phyloP scores from a whole-genome alignment of 2,888 invertebrate species.

The Eumerus sabulonum region DNA sequence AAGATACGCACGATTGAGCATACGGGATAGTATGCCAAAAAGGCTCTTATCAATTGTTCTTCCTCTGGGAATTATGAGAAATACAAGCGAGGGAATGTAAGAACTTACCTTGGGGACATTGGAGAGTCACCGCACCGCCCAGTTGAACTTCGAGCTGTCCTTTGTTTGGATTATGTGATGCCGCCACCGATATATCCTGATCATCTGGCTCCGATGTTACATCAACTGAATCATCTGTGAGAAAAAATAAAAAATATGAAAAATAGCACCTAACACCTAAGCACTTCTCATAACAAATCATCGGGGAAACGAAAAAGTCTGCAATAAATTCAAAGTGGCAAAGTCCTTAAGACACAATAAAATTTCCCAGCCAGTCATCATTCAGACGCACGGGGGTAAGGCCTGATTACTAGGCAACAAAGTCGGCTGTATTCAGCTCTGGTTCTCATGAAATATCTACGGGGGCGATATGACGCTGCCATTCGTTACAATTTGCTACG shows the following conservation, averaged over 20 bases:
- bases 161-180: slow-evolving; percentile 79
- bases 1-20: no score
- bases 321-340: slow-evolving; percentile 8
- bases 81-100: not conserved
- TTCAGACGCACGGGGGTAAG: no score
- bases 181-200: slow-evolving; percentile 81
- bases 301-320: slow-evolving; percentile 10
- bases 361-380: no score
- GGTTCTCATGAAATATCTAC: no score
- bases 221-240: slow-evolving; percentile 80
- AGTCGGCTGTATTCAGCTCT: no score
- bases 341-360: not conserved
- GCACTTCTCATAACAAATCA: slow-evolving; percentile 15
- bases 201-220: slow-evolving; percentile 82
- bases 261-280: not conserved
- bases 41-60: not conserved
- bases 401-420: no score
- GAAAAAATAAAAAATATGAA: slow-evolving; percentile 2
- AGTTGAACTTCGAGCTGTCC: slow-evolving; percentile 90
- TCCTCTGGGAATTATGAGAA: not conserved
- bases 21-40: no score
- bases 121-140: slow-evolving; percentile 91
- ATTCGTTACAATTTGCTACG: no score
- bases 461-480: no score
- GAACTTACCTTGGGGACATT: slow-evolving; percentile 87